Evolutionary conservation across 2,888 invertebrate species (phyloP).

Genomic region (Scaptomyza tumidula): DNA sequence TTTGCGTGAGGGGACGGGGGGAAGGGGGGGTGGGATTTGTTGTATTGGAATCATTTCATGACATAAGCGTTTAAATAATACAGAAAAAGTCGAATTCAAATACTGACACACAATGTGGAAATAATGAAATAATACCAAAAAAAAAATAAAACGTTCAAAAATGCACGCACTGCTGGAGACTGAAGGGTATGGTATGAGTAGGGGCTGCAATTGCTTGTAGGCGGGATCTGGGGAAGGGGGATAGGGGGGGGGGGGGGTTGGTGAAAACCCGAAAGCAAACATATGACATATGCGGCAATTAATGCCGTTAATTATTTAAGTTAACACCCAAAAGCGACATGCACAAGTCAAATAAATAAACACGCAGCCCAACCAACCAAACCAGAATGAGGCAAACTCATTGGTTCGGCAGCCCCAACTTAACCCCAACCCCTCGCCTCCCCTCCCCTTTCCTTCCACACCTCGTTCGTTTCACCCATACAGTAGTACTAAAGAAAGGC

Average conservation of each 20-base stretch:
- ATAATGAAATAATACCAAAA: background rate
- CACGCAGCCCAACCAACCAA: constrained; percentile 73
- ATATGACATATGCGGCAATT: constrained; percentile 80
- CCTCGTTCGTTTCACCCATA: background rate
- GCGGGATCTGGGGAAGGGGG: no score
- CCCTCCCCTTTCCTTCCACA: no score
- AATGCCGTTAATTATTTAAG: constrained; percentile 80
- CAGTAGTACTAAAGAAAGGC: background rate
- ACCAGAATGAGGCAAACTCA: constrained; percentile 43
- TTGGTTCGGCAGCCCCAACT: constrained; percentile 50
- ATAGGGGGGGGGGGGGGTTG: background rate
- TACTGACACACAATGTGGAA: constrained; percentile 17
- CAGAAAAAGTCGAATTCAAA: constrained; percentile 34
- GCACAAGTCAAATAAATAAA: constrained; percentile 81
- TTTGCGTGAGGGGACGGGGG: no score
- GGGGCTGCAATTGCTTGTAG: background rate
- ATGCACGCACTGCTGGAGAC: constrained; percentile 46
- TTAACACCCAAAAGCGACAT: constrained; percentile 80
- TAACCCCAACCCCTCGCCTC: no score
- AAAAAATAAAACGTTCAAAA: constrained; percentile 31
- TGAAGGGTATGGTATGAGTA: background rate
- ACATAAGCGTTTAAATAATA: constrained; percentile 70
- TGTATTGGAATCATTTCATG: constrained; percentile 36
- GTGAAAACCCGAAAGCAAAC: constrained; percentile 58
- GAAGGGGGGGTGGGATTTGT: background rate